Base-by-base conservation (phyloP, 2,797 vertebrate genomes). In the Orientallactaga sibirica region DNA sequence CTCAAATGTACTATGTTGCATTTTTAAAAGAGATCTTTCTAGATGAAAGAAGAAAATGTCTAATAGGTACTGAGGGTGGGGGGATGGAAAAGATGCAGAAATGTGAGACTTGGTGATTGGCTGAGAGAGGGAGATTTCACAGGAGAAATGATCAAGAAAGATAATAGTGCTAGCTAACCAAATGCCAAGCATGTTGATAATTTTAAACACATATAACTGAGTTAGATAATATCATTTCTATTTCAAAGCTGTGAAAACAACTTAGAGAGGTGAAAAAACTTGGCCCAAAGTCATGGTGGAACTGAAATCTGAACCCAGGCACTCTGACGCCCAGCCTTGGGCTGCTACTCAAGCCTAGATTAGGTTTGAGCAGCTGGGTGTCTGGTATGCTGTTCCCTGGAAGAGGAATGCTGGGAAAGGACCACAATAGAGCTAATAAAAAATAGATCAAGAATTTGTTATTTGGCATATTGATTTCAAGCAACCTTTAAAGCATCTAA, bases 391-490 rank as follows among this genome's bases (percentile, higher is more conserved):
- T 25, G 7, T 29, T 88, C 41, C 18, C 43, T 73, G 37, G 16
- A 43, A 70, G 67, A 19, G 62, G 15, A 9, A 33, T 25, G 74
- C 18, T 52, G 20, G 55, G 37, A 95, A 84, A 84, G 18, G 29
- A 58, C 22, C 16, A 27, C 33, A 90, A 80, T 86, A 93, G 33
- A 18, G 62, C 29, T 24, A 29, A 61, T 41, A 15, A 75, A 81
- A 85, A 88, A 68, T 86, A 86, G 16, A 80, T 80, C 5, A 22
- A 66, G 64, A 58, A 76, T 90, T 76, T 95, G 20, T 12, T 71
- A 80, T 92, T 82, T 80, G 62, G 79, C 43, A 55, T 27, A 37
- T 0, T 68, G 68, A 79, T 75, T 77, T 96, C 77, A 77, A 76
- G 61, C 29, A 68, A n/a, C 24, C 27, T 80, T 79, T 88, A 77